These are phyloP conservation scores for Lypha dubia DNA, from an alignment of 2,888 invertebrate genomes.

Conservation along the genomic window DNA sequence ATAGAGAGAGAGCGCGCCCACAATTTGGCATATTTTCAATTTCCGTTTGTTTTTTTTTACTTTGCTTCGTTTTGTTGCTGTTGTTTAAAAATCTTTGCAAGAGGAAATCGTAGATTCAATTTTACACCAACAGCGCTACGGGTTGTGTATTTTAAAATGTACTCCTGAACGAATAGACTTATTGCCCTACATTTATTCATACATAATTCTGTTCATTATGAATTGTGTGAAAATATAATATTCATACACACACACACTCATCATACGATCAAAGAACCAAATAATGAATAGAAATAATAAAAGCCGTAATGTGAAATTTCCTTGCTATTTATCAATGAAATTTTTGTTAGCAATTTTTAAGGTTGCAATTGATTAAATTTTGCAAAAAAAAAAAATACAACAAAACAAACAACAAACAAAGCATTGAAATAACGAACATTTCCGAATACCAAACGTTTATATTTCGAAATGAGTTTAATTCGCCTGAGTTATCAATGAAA, in stretches of 20 bases:
- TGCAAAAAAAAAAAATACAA: conserved; percentile 50
- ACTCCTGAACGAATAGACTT: conserved; percentile 39
- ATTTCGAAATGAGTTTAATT: conserved; percentile 59
- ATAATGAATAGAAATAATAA: conserved; percentile 30
- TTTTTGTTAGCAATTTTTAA: conserved; percentile 65
- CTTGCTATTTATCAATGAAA: conserved; percentile 72
- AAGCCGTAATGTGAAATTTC: conserved; percentile 66
- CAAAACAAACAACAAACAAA: conserved; percentile 44
- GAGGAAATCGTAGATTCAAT: conserved; percentile 59
- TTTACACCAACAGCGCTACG: conserved; percentile 16
- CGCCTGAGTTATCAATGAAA: conserved; percentile 65
- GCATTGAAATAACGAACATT: conserved; percentile 65
- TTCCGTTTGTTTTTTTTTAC: conserved; percentile 77
- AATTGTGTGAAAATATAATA: conserved; percentile 2
- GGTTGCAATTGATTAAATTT: conserved; percentile 67
- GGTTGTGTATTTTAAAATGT: conserved; percentile 27
- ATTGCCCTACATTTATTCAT: conserved; percentile 55
- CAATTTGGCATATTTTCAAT: conserved; percentile 83
- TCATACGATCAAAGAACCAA: conserved; percentile 15
- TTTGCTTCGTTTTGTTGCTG: conserved; percentile 34
- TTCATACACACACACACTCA: not conserved
- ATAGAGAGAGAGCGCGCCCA: conserved; percentile 78
- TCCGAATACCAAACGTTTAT: conserved; percentile 50
- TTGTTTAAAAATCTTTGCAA: conserved; percentile 52
- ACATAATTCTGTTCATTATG: not conserved